These are phyloP conservation scores for Gambusia holbrooki DNA, from an alignment of 2,113 vertebrate species.

Conservation along the genomic window DNA sequence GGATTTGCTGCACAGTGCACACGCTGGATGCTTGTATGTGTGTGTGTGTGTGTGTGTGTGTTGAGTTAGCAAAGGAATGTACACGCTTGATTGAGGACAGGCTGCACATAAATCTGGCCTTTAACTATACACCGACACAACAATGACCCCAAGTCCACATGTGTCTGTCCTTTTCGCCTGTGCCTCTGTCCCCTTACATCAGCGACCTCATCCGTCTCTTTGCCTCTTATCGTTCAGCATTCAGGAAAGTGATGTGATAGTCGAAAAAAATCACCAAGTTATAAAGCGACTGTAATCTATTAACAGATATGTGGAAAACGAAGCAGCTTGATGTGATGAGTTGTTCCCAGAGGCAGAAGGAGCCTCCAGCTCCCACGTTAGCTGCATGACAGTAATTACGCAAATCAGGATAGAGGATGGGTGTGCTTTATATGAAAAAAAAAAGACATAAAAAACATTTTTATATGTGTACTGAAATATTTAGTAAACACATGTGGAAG, in stretches of 20 bases:
- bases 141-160: slow-evolving; percentile 70
- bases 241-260: slow-evolving; percentile 9
- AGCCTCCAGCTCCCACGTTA: slow-evolving; percentile 29
- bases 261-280: slow-evolving; percentile 13
- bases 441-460: not conserved
- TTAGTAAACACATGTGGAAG: not conserved
- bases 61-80: slow-evolving; percentile 85
- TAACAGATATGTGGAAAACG: slow-evolving; percentile 13
- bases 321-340: slow-evolving; percentile 21
- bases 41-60: slow-evolving; percentile 77
- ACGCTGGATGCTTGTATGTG: slow-evolving; percentile 51
- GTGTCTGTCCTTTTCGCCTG: slow-evolving; percentile 31
- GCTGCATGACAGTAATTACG: slow-evolving; percentile 33
- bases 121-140: slow-evolving; percentile 82
- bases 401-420: slow-evolving; percentile 15
- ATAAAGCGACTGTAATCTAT: not conserved
- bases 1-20: slow-evolving; percentile 25
- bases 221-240: too few species aligned
- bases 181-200: slow-evolving; percentile 17
- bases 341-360: slow-evolving; percentile 30
- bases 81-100: slow-evolving; percentile 84
- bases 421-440: not conserved
- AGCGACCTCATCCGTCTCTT: not conserved
- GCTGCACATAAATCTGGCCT: slow-evolving; percentile 82
- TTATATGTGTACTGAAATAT: slow-evolving; percentile 8